A percentile compares a stretch with the other conserved stretches of the same genome.
Evolutionary conservation across 2,888 invertebrate species (phyloP).

Genomic region (Yponomeuta malinellus): DNA sequence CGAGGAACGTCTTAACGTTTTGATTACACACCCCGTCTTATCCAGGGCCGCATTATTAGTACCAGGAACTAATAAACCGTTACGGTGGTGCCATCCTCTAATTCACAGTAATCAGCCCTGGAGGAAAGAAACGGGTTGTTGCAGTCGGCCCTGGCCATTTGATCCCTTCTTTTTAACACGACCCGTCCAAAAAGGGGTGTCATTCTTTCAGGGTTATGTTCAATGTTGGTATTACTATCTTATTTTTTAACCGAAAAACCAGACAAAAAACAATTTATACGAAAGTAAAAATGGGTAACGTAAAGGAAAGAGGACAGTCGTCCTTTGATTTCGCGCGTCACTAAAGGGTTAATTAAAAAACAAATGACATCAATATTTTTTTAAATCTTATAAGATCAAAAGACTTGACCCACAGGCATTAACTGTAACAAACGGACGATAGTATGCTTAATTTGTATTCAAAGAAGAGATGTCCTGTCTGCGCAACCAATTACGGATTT

Average conservation of each 20-base stretch:
- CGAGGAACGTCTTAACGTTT: background rate
- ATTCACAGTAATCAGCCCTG: background rate
- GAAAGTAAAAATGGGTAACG: too few relatives aligned
- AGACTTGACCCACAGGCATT: background rate
- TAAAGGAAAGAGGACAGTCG: too few relatives aligned
- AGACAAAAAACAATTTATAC: too few relatives aligned
- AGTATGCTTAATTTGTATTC: background rate
- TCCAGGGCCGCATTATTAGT: background rate
- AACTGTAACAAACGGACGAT: background rate
- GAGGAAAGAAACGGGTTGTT: background rate
- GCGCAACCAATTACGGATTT: conserved; percentile 32
- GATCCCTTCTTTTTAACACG: background rate
- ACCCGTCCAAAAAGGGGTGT: too few relatives aligned
- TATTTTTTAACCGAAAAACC: too few relatives aligned
- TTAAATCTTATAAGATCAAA: background rate
- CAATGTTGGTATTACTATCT: too few relatives aligned
- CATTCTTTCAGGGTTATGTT: too few relatives aligned
- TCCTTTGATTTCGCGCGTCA: too few relatives aligned
- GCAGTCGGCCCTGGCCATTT: background rate
- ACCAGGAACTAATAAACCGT: conserved; percentile 1
- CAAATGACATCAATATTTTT: too few relatives aligned
- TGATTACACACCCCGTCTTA: background rate
- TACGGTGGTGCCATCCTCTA: background rate
- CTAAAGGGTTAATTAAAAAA: too few relatives aligned
- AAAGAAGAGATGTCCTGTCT: conserved; percentile 14